A percentile compares a stretch with the other conserved stretches of the same genome.
These are phyloP conservation scores for Drosophila barbarae DNA, from an alignment of 2,888 invertebrate genomes.

Conservation along the genomic window DNA sequence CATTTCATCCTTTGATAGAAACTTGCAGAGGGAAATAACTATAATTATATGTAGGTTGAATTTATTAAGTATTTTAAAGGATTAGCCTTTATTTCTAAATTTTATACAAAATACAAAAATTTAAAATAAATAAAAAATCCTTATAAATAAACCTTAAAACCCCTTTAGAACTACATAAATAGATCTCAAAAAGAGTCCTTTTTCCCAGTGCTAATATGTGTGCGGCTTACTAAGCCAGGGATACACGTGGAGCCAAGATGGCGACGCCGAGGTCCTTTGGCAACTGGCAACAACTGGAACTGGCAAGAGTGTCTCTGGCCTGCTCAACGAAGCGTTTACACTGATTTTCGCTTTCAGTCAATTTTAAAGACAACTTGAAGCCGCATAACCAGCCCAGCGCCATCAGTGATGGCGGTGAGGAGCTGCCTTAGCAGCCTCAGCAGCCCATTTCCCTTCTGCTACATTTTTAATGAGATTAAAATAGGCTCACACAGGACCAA, in stretches of 20 bases:
- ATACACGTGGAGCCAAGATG: constrained; percentile 60
- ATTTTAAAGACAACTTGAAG: constrained; percentile 76
- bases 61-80: no score
- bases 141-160: no score
- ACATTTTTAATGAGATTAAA: constrained; percentile 76
- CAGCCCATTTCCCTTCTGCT: constrained; percentile 67
- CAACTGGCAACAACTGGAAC: constrained; percentile 23
- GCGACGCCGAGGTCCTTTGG: constrained; percentile 34
- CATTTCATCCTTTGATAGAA: no score
- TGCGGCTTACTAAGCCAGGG: constrained; percentile 36
- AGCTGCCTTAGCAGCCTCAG: constrained; percentile 38
- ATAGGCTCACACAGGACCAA: constrained; percentile 65
- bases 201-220: constrained; percentile 26
- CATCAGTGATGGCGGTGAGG: constrained; percentile 8
- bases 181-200: neutral
- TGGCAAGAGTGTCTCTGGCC: constrained; percentile 37
- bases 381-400: constrained; percentile 65
- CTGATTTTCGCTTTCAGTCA: constrained; percentile 75
- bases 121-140: no score
- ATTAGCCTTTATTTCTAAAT: no score
- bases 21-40: no score
- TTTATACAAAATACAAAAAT: no score
- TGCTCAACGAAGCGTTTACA: constrained; percentile 71
- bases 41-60: no score
- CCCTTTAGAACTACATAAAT: constrained; percentile 2